Conservation (phyloP, 2,888 invertebrate species). For the Caradrina kadenii region DNA sequence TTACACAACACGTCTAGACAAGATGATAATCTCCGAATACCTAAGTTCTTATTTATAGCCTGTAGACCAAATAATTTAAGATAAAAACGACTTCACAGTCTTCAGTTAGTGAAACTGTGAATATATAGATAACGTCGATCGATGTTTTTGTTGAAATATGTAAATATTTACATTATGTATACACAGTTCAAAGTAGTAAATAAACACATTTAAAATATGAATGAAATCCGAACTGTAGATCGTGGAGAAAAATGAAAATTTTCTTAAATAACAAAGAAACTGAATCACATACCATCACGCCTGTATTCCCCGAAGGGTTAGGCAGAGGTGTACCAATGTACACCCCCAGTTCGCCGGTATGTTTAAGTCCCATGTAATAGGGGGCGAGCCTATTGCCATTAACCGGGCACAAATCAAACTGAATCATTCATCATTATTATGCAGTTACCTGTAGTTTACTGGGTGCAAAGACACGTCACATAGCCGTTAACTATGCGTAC, state of each 20-base stretch:
- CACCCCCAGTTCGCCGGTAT: too few relatives aligned
- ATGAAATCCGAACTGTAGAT: conserved; percentile 27
- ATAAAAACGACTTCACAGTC: conserved; percentile 12
- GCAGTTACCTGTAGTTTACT: not conserved
- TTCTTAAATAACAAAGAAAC: not conserved
- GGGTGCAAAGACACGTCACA: too few relatives aligned
- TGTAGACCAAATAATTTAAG: not conserved
- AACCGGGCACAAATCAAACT: too few relatives aligned
- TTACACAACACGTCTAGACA: not conserved
- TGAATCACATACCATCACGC: too few relatives aligned
- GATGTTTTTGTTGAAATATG: conserved; percentile 29
- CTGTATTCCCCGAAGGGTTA: too few relatives aligned
- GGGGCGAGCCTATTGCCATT: too few relatives aligned
- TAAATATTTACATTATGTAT: conserved; percentile 37
- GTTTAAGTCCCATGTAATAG: too few relatives aligned
- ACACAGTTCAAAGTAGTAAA: conserved; percentile 37
- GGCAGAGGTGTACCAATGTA: too few relatives aligned
- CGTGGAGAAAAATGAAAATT: conserved; percentile 8
- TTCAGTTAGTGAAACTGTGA: conserved; percentile 8
- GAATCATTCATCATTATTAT: conserved; percentile 3
- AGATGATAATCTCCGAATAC: not conserved
- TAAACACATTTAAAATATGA: conserved; percentile 34
- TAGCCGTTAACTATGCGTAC: too few relatives aligned
- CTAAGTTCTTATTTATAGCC: not conserved
- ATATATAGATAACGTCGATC: conserved; percentile 40